A percentile compares a stretch with the other conserved stretches of the same genome.
These are phyloP conservation scores for Aporrectodea caliginosa DNA, from an alignment of 1,140 invertebrate genomes.

Conservation along the genomic window DNA sequence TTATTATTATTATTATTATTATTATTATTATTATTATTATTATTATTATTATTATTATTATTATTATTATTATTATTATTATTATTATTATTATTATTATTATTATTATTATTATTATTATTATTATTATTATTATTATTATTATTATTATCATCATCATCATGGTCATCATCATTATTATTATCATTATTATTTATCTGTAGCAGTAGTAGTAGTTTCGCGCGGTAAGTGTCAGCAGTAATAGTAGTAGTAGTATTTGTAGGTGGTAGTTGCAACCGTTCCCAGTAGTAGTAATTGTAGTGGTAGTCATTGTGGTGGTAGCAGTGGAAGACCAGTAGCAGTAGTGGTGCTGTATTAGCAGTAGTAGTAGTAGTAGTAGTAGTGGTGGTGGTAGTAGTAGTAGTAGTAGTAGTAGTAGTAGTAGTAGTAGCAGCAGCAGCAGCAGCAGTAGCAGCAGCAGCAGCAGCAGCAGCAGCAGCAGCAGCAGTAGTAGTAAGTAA, in stretches of 20 bases:
- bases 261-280: neutral
- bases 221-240: neutral
- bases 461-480: no score
- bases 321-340: neutral
- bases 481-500: no score
- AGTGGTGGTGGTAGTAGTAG: no score
- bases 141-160: neutral
- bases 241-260: neutral
- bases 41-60: constrained; percentile 1
- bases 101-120: constrained; percentile 4
- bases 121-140: neutral
- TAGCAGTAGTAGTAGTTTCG: neutral
- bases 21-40: constrained; percentile 4
- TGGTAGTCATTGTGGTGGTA: neutral
- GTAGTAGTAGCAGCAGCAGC: no score
- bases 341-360: no score
- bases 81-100: constrained; percentile 4
- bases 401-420: no score
- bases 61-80: constrained; percentile 4
- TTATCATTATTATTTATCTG: neutral
- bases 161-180: neutral
- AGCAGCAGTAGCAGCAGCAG: no score
- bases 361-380: no score
- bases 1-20: neutral
- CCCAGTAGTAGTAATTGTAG: neutral